phyloP scores from a whole-genome alignment of 2,113 vertebrate species.

The Chauna torquata region DNA sequence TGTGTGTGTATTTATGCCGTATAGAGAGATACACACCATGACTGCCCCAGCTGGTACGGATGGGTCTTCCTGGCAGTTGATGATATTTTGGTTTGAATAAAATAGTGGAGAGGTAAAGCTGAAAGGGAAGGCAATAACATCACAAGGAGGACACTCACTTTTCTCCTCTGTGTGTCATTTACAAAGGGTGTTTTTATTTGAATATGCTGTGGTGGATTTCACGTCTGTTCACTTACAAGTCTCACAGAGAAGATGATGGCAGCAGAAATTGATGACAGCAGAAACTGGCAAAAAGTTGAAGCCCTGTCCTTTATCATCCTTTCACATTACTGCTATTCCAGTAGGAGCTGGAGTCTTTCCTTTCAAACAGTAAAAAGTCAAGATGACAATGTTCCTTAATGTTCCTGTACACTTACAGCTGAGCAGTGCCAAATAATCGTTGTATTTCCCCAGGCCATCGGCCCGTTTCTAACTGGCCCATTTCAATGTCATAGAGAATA shows the following conservation, averaged over 20 bases:
- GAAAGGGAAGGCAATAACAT: not conserved
- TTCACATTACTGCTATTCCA: not conserved
- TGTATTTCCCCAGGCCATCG: not conserved
- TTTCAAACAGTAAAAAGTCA: not conserved
- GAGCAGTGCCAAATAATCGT: not conserved
- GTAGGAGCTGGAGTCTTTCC: not conserved
- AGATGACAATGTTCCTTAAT: not conserved
- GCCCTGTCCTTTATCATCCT: not conserved
- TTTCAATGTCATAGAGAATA: not conserved
- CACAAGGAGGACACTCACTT: not conserved
- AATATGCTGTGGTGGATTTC: not conserved
- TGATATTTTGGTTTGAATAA: not conserved
- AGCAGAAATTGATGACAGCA: no score
- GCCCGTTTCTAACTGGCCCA: not conserved
- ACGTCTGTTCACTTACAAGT: not conserved
- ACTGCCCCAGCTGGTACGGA: not conserved
- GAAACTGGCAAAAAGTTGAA: not conserved
- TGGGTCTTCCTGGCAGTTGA: not conserved
- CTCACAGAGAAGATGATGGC: not conserved
- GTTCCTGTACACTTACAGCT: not conserved
- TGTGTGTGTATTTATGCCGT: accelerated
- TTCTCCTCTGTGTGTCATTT: not conserved
- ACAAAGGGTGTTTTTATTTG: not conserved
- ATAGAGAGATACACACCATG: accelerated
- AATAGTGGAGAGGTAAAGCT: not conserved